These are phyloP conservation scores for Aplodontia rufa DNA, from an alignment of 2,113 vertebrate genomes.

Conservation along the genomic window DNA sequence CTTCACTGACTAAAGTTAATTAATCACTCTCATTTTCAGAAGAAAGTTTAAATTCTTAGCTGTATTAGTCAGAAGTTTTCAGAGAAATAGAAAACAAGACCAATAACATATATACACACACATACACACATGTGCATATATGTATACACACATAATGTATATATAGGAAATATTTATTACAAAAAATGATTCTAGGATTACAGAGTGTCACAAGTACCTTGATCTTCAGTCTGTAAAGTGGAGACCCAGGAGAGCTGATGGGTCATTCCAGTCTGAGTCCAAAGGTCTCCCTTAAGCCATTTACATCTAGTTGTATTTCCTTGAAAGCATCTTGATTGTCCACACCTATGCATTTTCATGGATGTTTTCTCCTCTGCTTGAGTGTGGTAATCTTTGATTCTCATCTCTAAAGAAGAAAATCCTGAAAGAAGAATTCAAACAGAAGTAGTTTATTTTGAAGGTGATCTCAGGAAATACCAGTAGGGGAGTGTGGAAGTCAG, in stretches of 20 bases:
- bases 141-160: background rate
- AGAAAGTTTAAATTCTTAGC: constrained; percentile 8
- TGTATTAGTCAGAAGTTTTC: background rate
- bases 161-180: background rate
- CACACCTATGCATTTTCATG: background rate
- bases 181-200: background rate
- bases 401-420: background rate
- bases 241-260: background rate
- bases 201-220: background rate
- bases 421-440: background rate
- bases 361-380: background rate
- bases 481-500: background rate
- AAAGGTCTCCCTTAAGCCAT: background rate
- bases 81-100: background rate
- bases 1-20: background rate
- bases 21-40: background rate
- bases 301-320: background rate
- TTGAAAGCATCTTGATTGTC: background rate
- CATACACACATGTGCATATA: too few relatives aligned
- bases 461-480: background rate
- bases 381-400: background rate
- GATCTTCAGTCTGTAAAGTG: background rate
- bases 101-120: background rate
- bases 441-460: background rate
- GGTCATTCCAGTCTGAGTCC: background rate